Evolutionary conservation across 2,888 invertebrate species (phyloP).

Genomic region (Caenorhabditis sulstoni): DNA sequence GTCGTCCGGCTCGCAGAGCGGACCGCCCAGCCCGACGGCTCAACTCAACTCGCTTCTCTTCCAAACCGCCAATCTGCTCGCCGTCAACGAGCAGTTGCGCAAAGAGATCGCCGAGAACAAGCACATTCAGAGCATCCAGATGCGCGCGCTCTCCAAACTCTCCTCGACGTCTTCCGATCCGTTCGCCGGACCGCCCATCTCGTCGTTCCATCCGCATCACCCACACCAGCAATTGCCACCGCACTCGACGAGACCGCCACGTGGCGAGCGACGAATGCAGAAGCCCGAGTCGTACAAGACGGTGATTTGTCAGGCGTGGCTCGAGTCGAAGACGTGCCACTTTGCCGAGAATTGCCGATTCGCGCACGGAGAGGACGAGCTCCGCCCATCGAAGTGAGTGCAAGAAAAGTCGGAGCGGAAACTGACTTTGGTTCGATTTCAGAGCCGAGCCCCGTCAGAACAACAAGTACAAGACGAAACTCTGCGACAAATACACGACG

Average conservation of each 20-base stretch:
- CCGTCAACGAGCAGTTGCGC: constrained; percentile 66
- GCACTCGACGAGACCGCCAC: constrained; percentile 10
- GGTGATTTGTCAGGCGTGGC: constrained; percentile 79
- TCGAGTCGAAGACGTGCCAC: constrained; percentile 73
- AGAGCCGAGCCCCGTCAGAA: constrained; percentile 71
- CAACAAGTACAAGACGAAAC: constrained; percentile 79
- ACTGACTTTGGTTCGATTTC: constrained; percentile 13
- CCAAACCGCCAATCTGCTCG: constrained; percentile 66
- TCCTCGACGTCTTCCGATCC: neutral
- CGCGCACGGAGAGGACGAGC: constrained; percentile 77
- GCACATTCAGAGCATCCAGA: constrained; percentile 47
- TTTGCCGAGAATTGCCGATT: constrained; percentile 79
- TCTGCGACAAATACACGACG: constrained; percentile 80
- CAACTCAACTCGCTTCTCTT: constrained; percentile 60
- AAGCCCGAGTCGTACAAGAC: constrained; percentile 79
- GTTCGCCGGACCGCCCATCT: constrained; percentile 9
- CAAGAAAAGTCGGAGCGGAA: neutral
- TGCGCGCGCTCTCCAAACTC: constrained; percentile 23
- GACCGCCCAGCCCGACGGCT: constrained; percentile 64
- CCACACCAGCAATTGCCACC: neutral
- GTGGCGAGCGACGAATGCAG: constrained; percentile 58
- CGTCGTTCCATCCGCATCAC: constrained; percentile 5
- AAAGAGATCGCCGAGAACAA: constrained; percentile 66
- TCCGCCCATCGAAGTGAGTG: constrained; percentile 74
- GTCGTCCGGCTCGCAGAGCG: constrained; percentile 57